A percentile compares a stretch with the other conserved stretches of the same genome.
Evolutionary conservation across 2,888 invertebrate species (phyloP).

Genomic region (Drosophila demipolita): DNA sequence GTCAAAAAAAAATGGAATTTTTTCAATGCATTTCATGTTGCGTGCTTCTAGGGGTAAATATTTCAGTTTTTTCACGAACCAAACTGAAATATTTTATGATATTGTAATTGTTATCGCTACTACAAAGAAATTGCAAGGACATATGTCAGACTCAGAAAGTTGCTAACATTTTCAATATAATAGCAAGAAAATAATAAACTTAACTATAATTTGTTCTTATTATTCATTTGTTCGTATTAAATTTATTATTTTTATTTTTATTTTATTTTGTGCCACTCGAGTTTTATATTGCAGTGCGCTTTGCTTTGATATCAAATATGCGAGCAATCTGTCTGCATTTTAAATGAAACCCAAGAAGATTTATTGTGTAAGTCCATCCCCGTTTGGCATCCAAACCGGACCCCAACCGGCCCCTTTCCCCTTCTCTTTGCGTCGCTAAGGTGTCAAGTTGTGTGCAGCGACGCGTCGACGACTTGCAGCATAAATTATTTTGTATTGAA

Average conservation of each 20-base stretch:
- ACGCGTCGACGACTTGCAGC: constrained; percentile 44
- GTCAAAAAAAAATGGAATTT: constrained; percentile 19
- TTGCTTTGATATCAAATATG: constrained; percentile 69
- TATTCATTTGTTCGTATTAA: constrained; percentile 1
- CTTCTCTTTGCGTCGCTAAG: constrained; percentile 45
- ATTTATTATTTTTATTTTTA: not conserved
- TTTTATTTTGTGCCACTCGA: not conserved
- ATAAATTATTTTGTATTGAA: constrained; percentile 79
- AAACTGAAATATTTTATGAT: constrained; percentile 18
- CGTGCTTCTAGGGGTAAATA: constrained; percentile 25
- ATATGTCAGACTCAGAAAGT: not conserved
- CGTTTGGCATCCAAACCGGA: not conserved
- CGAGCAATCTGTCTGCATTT: constrained; percentile 79
- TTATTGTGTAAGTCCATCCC: constrained; percentile 62
- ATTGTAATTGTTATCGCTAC: constrained; percentile 1
- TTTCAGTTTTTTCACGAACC: constrained; percentile 8
- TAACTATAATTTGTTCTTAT: not conserved
- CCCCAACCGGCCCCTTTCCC: not conserved
- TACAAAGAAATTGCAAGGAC: not conserved
- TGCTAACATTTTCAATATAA: not conserved
- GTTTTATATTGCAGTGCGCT: constrained; percentile 35
- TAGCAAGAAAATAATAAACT: too few relatives aligned
- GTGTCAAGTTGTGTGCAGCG: constrained; percentile 70
- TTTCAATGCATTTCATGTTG: constrained; percentile 46
- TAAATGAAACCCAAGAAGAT: constrained; percentile 78